Base-by-base conservation (phyloP, 2,888 invertebrate genomes). In the Fissipunctia ypsillon region DNA sequence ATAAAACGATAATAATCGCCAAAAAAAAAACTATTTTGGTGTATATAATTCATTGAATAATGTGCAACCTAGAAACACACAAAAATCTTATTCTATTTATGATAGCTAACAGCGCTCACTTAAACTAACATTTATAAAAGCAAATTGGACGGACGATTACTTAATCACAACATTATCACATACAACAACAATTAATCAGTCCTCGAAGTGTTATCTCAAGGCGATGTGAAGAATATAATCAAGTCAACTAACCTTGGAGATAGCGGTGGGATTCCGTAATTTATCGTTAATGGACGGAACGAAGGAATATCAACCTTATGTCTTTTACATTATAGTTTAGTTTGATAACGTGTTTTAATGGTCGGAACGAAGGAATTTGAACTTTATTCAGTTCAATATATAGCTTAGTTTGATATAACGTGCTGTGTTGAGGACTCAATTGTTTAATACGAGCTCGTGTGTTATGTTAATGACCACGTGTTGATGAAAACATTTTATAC, bases 261-360 rank as follows among this genome's bases (percentile, higher is more conserved):
- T 82, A 67, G 66, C 67, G 83, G 63, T 38, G 65, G 74, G 72
- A 73, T 72, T 69, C 66, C 10, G 38, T 74, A 80, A 78, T 66
- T 85, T 82, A 85, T 83, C 71, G 5, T 41, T 50, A 67, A 69
- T 66, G 67, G 91, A 91, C 91, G 90, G 91, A 89, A 72, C 4
- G 22, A 54, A 68, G 14, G 41, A 77, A 60, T 70, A 70, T 84
- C 16, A 70, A 84, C 86, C 75, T 91, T 91, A 94, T 73, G 89
- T 90, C 0, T 75, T 86, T 19, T 2, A 19, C 0, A 0, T 7
- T 70, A 61, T 69, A 28, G 16, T 12, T 50, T 25, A 52, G 7
- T 70, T 67, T 31, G 31, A 59, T 12, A n/a, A 35, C 5, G 0
- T 35, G 19, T 16, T 14, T 57, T 5, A 43, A 14, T 6, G 0